Evolutionary conservation across 2,797 vertebrate species (phyloP).

Genomic region (Malurus leucopterus): DNA sequence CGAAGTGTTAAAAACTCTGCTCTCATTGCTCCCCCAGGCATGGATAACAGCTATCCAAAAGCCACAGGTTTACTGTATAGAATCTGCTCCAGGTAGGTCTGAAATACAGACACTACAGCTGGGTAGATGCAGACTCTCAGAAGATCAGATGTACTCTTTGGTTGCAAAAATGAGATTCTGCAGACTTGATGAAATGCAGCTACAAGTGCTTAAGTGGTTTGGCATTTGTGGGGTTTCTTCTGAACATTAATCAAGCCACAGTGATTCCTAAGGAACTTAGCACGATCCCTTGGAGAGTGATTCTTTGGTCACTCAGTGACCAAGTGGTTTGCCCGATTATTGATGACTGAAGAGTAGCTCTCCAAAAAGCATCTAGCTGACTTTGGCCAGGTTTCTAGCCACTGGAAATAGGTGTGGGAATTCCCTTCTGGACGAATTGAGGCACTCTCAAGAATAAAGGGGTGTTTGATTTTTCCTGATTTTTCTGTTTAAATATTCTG

Average conservation of each 20-base stretch:
- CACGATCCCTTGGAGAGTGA: neutral
- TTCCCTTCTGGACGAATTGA: neutral
- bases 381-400: neutral
- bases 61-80: constrained; percentile 47
- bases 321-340: neutral
- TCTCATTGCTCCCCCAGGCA: constrained; percentile 22
- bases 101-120: constrained; percentile 11
- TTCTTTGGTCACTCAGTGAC: neutral
- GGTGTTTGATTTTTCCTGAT: neutral
- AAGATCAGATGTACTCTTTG: neutral
- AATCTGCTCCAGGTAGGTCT: constrained; percentile 48
- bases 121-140: constrained; percentile 17
- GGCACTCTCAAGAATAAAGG: neutral
- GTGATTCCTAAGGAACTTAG: neutral
- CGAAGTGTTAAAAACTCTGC: constrained; percentile 33
- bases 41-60: constrained; percentile 51
- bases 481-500: neutral
- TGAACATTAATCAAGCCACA: neutral
- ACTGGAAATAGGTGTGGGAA: neutral
- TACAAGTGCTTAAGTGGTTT: neutral
- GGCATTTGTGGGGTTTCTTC: neutral
- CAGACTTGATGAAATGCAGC: neutral
- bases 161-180: neutral
- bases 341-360: neutral
- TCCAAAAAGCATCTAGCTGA: neutral